Conservation (phyloP, 2,113 vertebrate genomes). For the Diphyllodes magnificus region DNA sequence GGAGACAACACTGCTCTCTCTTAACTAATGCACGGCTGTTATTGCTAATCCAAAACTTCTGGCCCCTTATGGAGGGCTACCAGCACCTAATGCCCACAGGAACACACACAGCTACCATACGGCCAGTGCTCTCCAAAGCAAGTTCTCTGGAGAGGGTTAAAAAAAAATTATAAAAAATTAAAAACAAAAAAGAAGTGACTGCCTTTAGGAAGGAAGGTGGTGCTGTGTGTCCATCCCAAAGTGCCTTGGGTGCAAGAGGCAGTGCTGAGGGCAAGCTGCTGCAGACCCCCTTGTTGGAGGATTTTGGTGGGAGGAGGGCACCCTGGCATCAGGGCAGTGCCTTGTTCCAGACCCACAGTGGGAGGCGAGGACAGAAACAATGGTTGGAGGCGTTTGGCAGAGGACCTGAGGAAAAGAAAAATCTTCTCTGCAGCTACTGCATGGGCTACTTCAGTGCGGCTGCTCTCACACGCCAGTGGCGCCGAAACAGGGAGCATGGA, state of each 20-base stretch:
- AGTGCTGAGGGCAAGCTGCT: background rate
- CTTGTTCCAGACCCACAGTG: background rate
- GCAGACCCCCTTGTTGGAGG: accelerated
- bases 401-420: conserved; percentile 1
- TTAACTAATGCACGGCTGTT: background rate
- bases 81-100: background rate
- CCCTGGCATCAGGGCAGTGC: background rate
- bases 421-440: background rate
- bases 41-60: background rate
- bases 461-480: background rate
- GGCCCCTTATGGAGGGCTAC: background rate
- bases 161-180: background rate
- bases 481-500: background rate
- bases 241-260: background rate
- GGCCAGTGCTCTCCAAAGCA: background rate
- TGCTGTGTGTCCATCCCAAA: background rate
- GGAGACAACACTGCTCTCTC: accelerated
- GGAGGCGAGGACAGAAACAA: conserved; percentile 34
- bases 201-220: background rate
- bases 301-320: background rate
- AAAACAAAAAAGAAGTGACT: background rate
- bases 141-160: background rate
- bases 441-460: background rate
- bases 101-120: accelerated
- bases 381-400: conserved; percentile 30